Conservation (phyloP, 2,888 invertebrate species). For the Sthenelais limicola region DNA sequence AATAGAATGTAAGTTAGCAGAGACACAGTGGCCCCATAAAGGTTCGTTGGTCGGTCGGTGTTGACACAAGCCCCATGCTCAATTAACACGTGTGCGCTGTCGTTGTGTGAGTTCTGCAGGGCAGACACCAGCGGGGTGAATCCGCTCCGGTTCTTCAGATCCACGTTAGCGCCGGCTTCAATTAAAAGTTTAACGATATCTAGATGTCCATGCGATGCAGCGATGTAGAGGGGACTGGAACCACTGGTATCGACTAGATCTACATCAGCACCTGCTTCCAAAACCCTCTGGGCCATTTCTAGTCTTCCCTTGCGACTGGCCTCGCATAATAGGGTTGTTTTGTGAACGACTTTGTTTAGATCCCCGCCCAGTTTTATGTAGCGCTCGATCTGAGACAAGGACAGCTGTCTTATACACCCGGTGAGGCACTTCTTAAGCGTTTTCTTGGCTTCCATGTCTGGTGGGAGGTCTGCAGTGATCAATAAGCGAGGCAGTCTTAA, state of each 20-base stretch:
- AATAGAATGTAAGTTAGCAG: slow-evolving; percentile 31
- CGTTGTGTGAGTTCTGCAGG: slow-evolving; percentile 25
- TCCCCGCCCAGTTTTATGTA: not conserved
- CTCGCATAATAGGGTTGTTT: slow-evolving; percentile 16
- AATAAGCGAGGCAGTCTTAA: no score
- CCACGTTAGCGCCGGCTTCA: not conserved
- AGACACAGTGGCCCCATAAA: slow-evolving; percentile 11
- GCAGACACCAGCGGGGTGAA: slow-evolving; percentile 28
- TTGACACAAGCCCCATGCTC: slow-evolving; percentile 23
- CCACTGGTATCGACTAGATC: not conserved
- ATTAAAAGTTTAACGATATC: not conserved
- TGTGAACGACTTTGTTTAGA: slow-evolving; percentile 5
- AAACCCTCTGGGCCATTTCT: not conserved
- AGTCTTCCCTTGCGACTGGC: slow-evolving; percentile 7
- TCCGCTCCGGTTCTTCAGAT: slow-evolving; percentile 3
- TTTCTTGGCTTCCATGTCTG: slow-evolving; percentile 13
- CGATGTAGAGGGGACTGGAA: slow-evolving; percentile 12
- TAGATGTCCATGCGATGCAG: slow-evolving; percentile 3
- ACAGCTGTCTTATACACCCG: slow-evolving; percentile 4
- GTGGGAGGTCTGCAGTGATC: not conserved
- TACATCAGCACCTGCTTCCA: slow-evolving; percentile 5
- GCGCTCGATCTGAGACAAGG: not conserved
- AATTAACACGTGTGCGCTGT: slow-evolving; percentile 12
- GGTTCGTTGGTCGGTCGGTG: slow-evolving; percentile 17
- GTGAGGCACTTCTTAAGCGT: not conserved